Base-by-base conservation (phyloP, 92 coral and sea anemone genomes). In the Epizoanthus ramosus region DNA sequence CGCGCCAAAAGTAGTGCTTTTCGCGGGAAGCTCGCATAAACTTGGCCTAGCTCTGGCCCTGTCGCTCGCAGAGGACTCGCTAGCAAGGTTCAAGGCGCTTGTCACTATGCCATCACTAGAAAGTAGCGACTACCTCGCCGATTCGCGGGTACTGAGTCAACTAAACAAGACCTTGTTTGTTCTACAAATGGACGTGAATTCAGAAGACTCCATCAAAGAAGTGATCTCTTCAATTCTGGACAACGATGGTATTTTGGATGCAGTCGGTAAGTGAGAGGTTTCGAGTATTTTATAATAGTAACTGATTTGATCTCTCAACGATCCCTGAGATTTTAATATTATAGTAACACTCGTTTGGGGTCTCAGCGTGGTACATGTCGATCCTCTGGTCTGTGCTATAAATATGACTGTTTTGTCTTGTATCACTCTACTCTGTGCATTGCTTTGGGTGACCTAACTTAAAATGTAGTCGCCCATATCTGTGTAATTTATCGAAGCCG, bases 11-110 rank as follows among this genome's bases (percentile, higher is more conserved):
- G 87, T 93, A 54, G 97, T 96, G 7, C 92, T 96, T 0, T 90
- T 96, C 54, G 89, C 99, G 16, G 99, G 99, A 10, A 86, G 93
- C 24, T 96, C 99, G 15, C 93, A 96, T 83, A 90, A 89, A 81
- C 87, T 92, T 73, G 93, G 93, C 68, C 86, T 96, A 15, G 93
- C 91, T 25, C 88, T 93, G 63, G 99, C 96, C 14, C 81, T 94
- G 12, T 89, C 91, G 39, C 92, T 96, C 7, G 98, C 99, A 0
- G 90, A 91, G 54, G 98, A 96, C 68, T 71, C 98, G 58, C 90
- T 82, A n/a, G 63, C 89, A 18, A 80, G 93, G 10, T 96, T 92
- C 80, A 96, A 96, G 86, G 97, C 92, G 6, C 80, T 96, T 16
- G 98, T 96, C 8, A 88, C 98, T 22, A 94, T 96, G 94, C 95